Base-by-base conservation (phyloP, 2,113 vertebrate genomes). In the Silurus glanis region DNA sequence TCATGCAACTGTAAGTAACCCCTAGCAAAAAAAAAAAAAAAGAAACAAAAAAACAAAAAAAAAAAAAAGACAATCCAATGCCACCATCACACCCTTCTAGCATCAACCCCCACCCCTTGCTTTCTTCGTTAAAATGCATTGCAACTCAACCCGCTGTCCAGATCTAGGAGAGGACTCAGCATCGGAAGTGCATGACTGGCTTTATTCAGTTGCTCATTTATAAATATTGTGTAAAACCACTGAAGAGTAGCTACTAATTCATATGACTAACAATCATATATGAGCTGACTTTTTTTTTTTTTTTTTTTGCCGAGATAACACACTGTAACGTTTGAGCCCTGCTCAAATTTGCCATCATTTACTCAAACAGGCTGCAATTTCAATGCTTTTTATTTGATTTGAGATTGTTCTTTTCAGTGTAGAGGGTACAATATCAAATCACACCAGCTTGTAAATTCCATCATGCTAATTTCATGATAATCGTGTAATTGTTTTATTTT, bases 1-100 rank as follows among this genome's bases (percentile, higher is more conserved):
- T 98, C 97, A 95, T 99, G 98, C 96, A 99, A 99, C 95, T 99
- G 98, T 99, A 99, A 99, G 97, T 99, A 96, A 93, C 93, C 90
- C 93, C 92, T 92, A 93, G 89, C 87, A 4, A 64, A 4, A 82
- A 85, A 93, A 93, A 93, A 92, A 90, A 89, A 91, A 91, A 91
- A 92, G 94, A 92, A 92, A 94, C 91, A 92, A 94, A 90, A 91
- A 66, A 13, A 92, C 92, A 92, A 89, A 88, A 91, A 91, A 91
- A 92, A 94, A 92, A 92, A 94, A 92, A 92, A 94, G 91, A 91
- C 92, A 92, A 91, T 92, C 89, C 90, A 87, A 69, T 89, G 85
- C 92, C 91, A 87, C 59, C 85, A 87, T 17, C 85, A 90, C 88
- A 87, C 74, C 91, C 89, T 93, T 90, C 90, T 85, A 83, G 76